phyloP scores from a whole-genome alignment of 1,140 invertebrate genomes.

The Drosophila mojavensis region DNA sequence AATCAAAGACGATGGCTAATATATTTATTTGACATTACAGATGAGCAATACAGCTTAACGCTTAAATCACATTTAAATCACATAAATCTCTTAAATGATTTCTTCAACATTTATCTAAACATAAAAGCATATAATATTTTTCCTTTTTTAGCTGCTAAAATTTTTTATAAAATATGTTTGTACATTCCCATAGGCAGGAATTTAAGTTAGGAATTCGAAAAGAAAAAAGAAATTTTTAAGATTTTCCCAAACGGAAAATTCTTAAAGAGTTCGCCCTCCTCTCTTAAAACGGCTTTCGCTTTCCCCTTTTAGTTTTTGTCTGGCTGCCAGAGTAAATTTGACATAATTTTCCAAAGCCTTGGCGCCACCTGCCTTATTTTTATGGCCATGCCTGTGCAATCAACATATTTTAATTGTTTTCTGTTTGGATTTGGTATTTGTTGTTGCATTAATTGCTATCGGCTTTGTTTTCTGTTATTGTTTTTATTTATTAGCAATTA shows the following conservation, averaged over 20 bases:
- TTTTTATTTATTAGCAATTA: conserved; percentile 35
- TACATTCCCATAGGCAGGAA: background rate
- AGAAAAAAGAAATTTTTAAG: background rate
- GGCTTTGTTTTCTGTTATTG: conserved; percentile 14
- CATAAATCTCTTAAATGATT: too few relatives aligned
- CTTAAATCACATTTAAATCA: too few relatives aligned
- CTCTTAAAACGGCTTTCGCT: background rate
- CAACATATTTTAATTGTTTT: conserved; percentile 61
- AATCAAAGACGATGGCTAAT: too few relatives aligned
- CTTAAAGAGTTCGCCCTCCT: background rate
- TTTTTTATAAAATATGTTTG: too few relatives aligned
- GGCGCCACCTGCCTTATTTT: conserved; percentile 15
- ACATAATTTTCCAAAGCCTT: conserved; percentile 5
- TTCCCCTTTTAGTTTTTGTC: background rate
- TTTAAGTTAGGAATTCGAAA: background rate
- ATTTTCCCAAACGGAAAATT: conserved; percentile 12
- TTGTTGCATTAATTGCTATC: conserved; percentile 10
- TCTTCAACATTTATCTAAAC: too few relatives aligned
- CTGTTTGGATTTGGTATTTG: conserved; percentile 46
- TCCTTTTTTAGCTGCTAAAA: too few relatives aligned
- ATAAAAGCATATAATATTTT: too few relatives aligned
- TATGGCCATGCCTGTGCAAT: conserved; percentile 17
- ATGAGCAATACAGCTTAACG: too few relatives aligned
- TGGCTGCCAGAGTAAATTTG: background rate
- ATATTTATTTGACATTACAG: too few relatives aligned